Base-by-base conservation (phyloP, 2,113 vertebrate genomes). In the Pycnonotus jocosus region DNA sequence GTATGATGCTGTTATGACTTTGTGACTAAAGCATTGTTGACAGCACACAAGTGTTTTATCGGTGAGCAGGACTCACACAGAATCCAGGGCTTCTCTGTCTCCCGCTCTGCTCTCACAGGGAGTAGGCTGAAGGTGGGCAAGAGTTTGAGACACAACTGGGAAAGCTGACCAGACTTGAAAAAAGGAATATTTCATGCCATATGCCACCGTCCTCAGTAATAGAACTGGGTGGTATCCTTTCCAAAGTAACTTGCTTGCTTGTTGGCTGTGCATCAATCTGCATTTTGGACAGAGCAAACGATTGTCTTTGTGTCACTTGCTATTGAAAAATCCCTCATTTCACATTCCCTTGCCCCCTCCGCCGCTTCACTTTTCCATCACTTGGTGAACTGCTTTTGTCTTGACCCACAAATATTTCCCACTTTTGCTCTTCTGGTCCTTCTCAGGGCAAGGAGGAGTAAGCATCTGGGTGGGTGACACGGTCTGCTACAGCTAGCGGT, bases 291-390 rank as follows among this genome's bases (percentile, higher is more conserved):
- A 33, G 11, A 22, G 23, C 7, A 10, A 94, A 37, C 30, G 6
- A 60, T 11, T 61, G 22, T 31, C 33, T 71, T 86, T 56, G 13
- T 23, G 30, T 21, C 6, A 21, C 7, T 7, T 13, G 38, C 9
- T 35, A 40, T 15, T 54, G 24, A 68, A 68, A 82, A 38, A 47
- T 25, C 8, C 3, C 4, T 13, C 24, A 5, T 2, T 25, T 60
- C 28, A 11, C 7, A 11, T 20, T 1, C 5, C 14, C 2, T 4
- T 1, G 38, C 12, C 2, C 7, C 4, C 21, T 3, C 17, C 17
- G 2, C 21, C 7, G 11, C 30, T 17, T 8, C 4, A 3, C 25
- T 17, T 53, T 81, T 68, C 19, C 20, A 60, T 88, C 58, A n/a
- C 1, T 79, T 62, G 21, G 5, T 35, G 30, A 54, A 47, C 10